Base-by-base conservation (phyloP, 2,888 invertebrate genomes). In the Luperina testacea region DNA sequence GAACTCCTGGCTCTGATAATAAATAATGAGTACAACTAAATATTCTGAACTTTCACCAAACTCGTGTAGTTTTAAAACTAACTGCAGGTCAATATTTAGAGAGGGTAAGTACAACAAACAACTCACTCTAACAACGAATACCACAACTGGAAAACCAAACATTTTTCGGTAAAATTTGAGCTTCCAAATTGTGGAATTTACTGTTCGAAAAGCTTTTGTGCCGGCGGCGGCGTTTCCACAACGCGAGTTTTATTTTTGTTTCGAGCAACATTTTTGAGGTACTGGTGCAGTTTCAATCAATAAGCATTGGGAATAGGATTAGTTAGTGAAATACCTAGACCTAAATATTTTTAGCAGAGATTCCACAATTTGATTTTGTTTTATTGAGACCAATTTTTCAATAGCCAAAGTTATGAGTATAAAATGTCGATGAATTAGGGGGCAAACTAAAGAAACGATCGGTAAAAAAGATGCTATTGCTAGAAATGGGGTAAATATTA, bases 81-180 rank as follows among this genome's bases (percentile, higher is more conserved):
- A 63, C 74, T 74, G 82, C 68, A 85, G 48, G 17, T 73, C 27
- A 67, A 80, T 38, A 72, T 67, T 72, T 24, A 81, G 32, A 32
- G 24, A 80, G 68, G 38, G 48, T 61, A 71, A 15, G 27, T 48
- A 27, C 15, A 67, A 57, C 57, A 27, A 82, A 81, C 61, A 63
- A 85, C 67, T 57, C 85, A 68, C 68, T 81, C 24, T 9, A 85
- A 81, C 86, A 38, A 72, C 61, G 57, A 51, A 69, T 32, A 80
- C 80, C 80, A 69, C 63, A 81, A 80, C 45, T 61, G 71, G 81
- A 67, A 63, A 86, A 82, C 75, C 63, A 86, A 75, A 68, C n/a
- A 74, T 64, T 68, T 59, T 68, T 72, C 51, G 51, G 68, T n/a
- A 8, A 82, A 73, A 68, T 81, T 68, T 69, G n/a, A 57, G 63